Evolutionary conservation across 1,140 invertebrate genomes (phyloP).

Genomic region (Stegodyphus dumicola): DNA sequence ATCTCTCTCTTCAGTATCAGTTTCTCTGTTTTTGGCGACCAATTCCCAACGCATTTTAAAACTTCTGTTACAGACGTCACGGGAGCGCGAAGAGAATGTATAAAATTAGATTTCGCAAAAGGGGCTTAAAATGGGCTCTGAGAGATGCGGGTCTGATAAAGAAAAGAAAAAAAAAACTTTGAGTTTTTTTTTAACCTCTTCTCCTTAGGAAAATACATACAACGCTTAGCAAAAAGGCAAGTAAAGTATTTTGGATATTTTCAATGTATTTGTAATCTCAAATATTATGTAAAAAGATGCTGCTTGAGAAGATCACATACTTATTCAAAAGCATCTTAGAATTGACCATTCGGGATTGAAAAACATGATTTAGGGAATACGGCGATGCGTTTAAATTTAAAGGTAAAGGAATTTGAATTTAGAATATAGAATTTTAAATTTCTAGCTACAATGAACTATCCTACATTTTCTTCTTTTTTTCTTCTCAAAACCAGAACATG

Average conservation of each 20-base stretch:
- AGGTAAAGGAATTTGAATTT: too few species aligned
- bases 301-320: neutral
- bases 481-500: too few species aligned
- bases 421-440: too few species aligned
- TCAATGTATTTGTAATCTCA: neutral
- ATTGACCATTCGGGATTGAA: neutral
- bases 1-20: slow-evolving; percentile 54
- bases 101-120: slow-evolving; percentile 55
- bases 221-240: neutral
- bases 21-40: slow-evolving; percentile 59
- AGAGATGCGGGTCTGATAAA: slow-evolving; percentile 41
- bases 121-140: slow-evolving; percentile 59
- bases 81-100: slow-evolving; percentile 28
- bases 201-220: neutral
- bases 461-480: too few species aligned
- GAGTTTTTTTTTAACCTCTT: neutral
- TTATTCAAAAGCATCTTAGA: neutral
- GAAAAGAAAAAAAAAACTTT: neutral
- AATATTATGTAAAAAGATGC: neutral
- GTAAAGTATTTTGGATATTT: neutral
- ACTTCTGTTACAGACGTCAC: slow-evolving; percentile 54
- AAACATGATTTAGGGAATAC: too few species aligned
- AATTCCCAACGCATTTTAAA: slow-evolving; percentile 61
- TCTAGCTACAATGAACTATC: too few species aligned
- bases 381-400: too few species aligned